Conservation (phyloP, 1,140 invertebrate genomes). For the Wiebesia pumilae region DNA sequence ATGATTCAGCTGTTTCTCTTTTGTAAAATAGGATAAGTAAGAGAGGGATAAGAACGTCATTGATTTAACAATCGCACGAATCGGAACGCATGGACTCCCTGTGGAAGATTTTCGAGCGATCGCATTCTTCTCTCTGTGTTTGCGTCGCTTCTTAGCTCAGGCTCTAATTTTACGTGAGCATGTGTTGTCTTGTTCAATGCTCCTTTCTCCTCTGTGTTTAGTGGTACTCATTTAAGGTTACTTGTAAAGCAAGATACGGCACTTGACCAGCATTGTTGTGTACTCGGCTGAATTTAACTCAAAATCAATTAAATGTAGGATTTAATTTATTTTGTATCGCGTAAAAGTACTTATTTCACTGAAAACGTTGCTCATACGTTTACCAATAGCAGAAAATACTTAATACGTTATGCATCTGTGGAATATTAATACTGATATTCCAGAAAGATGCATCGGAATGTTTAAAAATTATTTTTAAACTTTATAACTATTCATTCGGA, state of each 20-base stretch:
- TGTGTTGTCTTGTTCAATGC: background rate
- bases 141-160: constrained; percentile 24
- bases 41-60: background rate
- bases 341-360: no score
- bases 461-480: no score
- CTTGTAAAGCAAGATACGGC: background rate
- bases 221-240: background rate
- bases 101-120: constrained; percentile 3
- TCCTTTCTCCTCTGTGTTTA: background rate
- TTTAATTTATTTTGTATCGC: no score
- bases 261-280: background rate
- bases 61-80: constrained; percentile 12
- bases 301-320: background rate
- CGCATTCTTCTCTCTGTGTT: background rate
- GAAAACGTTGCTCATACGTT: no score
- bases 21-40: background rate
- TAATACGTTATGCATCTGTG: no score
- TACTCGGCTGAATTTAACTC: no score
- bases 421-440: no score
- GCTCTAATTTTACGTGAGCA: constrained; percentile 17
- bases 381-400: no score
- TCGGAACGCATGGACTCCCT: background rate
- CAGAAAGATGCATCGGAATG: no score
- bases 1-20: constrained; percentile 8
- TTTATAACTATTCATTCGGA: no score